Conservation (phyloP, 2,888 invertebrate genomes). For the Blastobasis adustella region DNA sequence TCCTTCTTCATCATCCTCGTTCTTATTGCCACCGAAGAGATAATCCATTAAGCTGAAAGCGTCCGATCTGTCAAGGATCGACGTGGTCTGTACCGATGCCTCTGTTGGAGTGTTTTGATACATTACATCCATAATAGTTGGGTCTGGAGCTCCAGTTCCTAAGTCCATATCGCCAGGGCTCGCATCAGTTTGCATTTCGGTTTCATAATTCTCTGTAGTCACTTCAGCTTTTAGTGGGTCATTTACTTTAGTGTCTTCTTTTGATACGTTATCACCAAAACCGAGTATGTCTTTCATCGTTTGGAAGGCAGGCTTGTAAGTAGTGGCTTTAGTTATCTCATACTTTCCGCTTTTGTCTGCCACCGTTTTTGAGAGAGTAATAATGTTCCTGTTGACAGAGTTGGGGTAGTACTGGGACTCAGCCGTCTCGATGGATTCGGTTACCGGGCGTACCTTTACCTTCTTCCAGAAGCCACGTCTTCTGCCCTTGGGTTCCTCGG, state of each 20-base stretch:
- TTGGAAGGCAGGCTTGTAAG: slow-evolving; percentile 53
- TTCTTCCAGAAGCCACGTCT: slow-evolving; percentile 85
- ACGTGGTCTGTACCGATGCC: slow-evolving; percentile 28
- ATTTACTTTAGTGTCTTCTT: slow-evolving; percentile 17
- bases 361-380: slow-evolving; percentile 15
- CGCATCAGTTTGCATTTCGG: slow-evolving; percentile 20
- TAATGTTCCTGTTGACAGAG: slow-evolving; percentile 65
- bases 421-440: slow-evolving; percentile 83
- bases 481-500: slow-evolving; percentile 41
- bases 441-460: slow-evolving; percentile 75
- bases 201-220: slow-evolving; percentile 22
- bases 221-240: slow-evolving; percentile 14
- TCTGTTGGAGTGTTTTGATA: slow-evolving; percentile 44
- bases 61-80: slow-evolving; percentile 38
- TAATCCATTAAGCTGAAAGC: slow-evolving; percentile 61
- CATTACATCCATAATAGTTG: slow-evolving; percentile 43
- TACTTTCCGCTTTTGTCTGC: slow-evolving; percentile 35
- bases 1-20: slow-evolving; percentile 29
- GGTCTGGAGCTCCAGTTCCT: slow-evolving; percentile 54
- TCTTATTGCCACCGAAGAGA: slow-evolving; percentile 51
- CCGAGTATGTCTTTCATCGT: slow-evolving; percentile 47
- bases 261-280: slow-evolving; percentile 21
- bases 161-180: slow-evolving; percentile 58
- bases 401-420: slow-evolving; percentile 82
- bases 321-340: slow-evolving; percentile 42